Evolutionary conservation across 2,113 vertebrate genomes (phyloP).

Genomic region (Hoplias malabaricus): DNA sequence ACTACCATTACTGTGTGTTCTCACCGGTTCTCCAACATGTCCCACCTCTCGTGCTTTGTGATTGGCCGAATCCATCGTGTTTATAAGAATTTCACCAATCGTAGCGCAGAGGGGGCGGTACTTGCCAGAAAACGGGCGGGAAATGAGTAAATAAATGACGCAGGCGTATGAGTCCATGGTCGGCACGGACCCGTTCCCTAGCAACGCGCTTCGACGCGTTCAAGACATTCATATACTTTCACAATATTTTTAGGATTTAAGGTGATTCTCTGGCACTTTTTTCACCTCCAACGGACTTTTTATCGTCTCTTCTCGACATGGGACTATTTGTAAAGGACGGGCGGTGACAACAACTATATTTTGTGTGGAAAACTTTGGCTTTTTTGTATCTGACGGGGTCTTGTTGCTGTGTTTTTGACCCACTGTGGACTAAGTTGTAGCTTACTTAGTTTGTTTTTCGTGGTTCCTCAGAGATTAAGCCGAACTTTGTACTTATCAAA

Average conservation of each 20-base stretch:
- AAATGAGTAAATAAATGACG: slow-evolving; percentile 8
- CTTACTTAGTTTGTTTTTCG: neutral
- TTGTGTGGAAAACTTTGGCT: neutral
- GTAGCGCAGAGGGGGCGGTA: neutral
- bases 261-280: neutral
- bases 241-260: neutral
- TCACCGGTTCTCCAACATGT: no score
- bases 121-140: neutral
- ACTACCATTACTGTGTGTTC: no score
- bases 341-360: neutral
- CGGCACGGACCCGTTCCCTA: slow-evolving; percentile 20
- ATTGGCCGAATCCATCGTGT: neutral
- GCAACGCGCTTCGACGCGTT: no score
- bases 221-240: no score
- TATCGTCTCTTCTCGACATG: slow-evolving; percentile 3
- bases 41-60: neutral
- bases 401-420: no score
- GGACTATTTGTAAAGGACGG: neutral
- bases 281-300: slow-evolving; percentile 3
- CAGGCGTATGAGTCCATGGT: slow-evolving; percentile 44
- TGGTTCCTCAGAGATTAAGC: neutral
- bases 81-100: neutral
- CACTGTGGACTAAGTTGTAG: neutral
- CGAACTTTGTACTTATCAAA: neutral
- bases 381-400: neutral